phyloP scores from a whole-genome alignment of 2,888 invertebrate species.

The Tromatobia lineatoria region DNA sequence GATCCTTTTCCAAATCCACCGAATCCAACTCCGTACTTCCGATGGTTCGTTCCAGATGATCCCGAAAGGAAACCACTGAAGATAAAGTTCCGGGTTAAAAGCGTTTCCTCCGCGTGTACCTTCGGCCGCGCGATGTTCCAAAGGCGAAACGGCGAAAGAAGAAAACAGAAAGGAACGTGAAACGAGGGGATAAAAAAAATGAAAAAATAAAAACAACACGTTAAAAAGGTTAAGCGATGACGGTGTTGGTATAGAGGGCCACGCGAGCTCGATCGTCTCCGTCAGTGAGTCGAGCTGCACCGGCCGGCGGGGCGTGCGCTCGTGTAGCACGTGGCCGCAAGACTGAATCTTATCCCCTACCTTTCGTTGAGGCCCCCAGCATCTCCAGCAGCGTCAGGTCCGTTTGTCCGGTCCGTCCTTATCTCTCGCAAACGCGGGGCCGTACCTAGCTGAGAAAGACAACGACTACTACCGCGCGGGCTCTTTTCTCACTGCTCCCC shows the following conservation, averaged over 20 bases:
- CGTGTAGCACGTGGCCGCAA: conserved; percentile 85
- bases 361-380: conserved; percentile 73
- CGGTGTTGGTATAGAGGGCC: conserved; percentile 69
- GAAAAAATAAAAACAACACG: conserved; percentile 9
- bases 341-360: conserved; percentile 83
- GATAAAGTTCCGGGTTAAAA: background rate
- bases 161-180: conserved; percentile 15
- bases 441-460: conserved; percentile 72
- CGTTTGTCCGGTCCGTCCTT: conserved; percentile 82
- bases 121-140: background rate
- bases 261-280: conserved; percentile 70
- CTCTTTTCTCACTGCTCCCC: conserved; percentile 58
- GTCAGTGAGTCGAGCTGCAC: conserved; percentile 76
- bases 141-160: background rate
- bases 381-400: conserved; percentile 78
- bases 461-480: conserved; percentile 52
- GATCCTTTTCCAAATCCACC: background rate
- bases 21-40: background rate
- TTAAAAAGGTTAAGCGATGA: conserved; percentile 5
- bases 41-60: background rate
- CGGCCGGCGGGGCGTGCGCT: conserved; percentile 84
- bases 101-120: background rate
- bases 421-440: conserved; percentile 75
- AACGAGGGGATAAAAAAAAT: background rate
- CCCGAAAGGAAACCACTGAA: background rate